Conservation (phyloP, 1,140 invertebrate genomes). For the Anadara kagoshimensis region DNA sequence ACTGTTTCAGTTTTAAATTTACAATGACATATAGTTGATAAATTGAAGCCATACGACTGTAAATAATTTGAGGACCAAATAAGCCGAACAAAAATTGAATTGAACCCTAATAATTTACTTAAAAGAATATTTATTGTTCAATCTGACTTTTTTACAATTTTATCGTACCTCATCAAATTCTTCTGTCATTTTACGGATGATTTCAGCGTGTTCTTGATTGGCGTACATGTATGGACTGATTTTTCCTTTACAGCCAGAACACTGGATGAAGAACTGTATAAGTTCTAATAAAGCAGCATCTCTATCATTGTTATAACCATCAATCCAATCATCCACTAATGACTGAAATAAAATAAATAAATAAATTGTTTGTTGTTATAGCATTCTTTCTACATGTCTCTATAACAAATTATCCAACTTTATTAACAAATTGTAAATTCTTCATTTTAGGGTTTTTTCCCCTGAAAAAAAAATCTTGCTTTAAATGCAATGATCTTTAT, state of each 20-base stretch:
- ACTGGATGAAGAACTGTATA: slow-evolving; percentile 99
- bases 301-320: slow-evolving; percentile 91
- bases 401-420: not conserved
- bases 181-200: slow-evolving; percentile 98
- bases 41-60: too few relatives aligned
- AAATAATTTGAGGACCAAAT: too few relatives aligned
- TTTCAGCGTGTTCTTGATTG: slow-evolving; percentile 82
- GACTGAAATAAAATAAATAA: slow-evolving; percentile 76
- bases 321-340: slow-evolving; percentile 99
- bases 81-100: too few relatives aligned
- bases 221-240: slow-evolving; percentile 83
- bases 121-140: too few relatives aligned
- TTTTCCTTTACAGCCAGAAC: slow-evolving; percentile 96
- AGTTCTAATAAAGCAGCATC: slow-evolving; percentile 93
- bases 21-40: too few relatives aligned
- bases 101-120: too few relatives aligned
- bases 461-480: not conserved
- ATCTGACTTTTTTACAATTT: too few relatives aligned
- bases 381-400: not conserved
- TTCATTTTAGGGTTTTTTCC: too few relatives aligned
- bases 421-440: too few relatives aligned
- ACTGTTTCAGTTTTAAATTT: too few relatives aligned
- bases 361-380: not conserved
- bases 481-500: too few relatives aligned
- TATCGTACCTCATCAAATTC: slow-evolving; percentile 94